Base-by-base conservation (phyloP, 2,113 vertebrate species). In the Geococcyx californianus region DNA sequence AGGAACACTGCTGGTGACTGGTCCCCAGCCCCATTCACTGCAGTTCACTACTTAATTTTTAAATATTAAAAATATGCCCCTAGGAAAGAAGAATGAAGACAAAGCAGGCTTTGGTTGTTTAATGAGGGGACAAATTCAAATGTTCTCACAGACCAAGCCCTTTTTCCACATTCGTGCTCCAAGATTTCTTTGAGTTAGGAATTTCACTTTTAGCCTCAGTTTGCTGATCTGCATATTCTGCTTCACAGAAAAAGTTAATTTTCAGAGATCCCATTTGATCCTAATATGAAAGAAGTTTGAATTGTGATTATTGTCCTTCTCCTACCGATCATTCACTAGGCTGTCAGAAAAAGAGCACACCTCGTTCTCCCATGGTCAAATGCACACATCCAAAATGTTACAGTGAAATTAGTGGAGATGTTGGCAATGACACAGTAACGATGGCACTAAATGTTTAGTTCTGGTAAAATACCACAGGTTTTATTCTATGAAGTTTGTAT, bases 41-140 rank as follows among this genome's bases (percentile, higher is more conserved):
- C 13, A 52, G 31, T 34, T 40, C n/a, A 60, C 21, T 49, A 42
- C 8, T 75, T 51, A 44, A 44, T 40, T 77, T 81, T 40, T 25
- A 47, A 29, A 25, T 2, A 0, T 47, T 52, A 67, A 67, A 62
- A 67, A 70, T 6, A 0, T 33, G 16, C 7, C 16, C 28, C 52
- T 68, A 36, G 26, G 11, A 52, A 68, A 62, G 31, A 49, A 68
- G 21, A 69, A 56, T 10, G 25, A 64, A 40, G 29, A 45, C 42
- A 82, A 72, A 19, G 17, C 8, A 83, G 51, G 14, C 12, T 70
- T 36, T 66, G 5, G 38, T 54, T 70, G n/a, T 18, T 74, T 70
- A 33, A 38, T 16, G 16, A 44, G 6, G 12, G 3, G 11, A 88
- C 40, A 6, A 24, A 3, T 64, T 73, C 42, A 67, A 66, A 26